Conservation (phyloP, 2,888 invertebrate species). For the Noctua pronuba region DNA sequence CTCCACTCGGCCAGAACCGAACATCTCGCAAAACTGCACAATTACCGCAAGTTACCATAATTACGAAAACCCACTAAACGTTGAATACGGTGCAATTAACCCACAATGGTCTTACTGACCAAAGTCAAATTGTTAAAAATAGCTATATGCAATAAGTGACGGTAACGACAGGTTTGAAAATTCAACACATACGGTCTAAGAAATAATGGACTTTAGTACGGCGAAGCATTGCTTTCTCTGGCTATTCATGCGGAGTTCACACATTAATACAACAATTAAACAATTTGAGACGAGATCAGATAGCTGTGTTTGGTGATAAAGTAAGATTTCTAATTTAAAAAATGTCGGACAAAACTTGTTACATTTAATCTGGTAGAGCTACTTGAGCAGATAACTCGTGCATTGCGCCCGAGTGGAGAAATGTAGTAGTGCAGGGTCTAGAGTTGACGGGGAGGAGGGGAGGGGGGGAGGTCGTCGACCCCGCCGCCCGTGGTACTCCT, state of each 20-base stretch:
- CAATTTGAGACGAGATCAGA: constrained; percentile 65
- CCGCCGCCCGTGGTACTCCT: constrained; percentile 86
- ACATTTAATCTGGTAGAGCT: constrained; percentile 72
- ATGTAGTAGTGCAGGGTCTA: constrained; percentile 83
- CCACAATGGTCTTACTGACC: constrained; percentile 42
- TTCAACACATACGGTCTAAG: constrained; percentile 40
- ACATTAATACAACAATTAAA: constrained; percentile 72
- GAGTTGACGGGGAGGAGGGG: constrained; percentile 66
- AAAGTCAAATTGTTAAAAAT: constrained; percentile 36
- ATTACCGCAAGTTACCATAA: constrained; percentile 36
- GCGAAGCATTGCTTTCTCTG: constrained; percentile 74
- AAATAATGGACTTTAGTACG: constrained; percentile 63
- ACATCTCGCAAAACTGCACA: constrained; percentile 41
- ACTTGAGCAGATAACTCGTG: constrained; percentile 74
- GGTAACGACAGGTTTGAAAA: constrained; percentile 47
- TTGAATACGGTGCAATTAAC: constrained; percentile 29
- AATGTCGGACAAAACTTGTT: constrained; percentile 68
- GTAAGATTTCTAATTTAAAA: constrained; percentile 72
- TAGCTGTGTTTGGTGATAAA: constrained; percentile 60
- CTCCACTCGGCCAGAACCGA: constrained; percentile 35
- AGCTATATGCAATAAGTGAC: constrained; percentile 26
- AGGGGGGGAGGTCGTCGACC: constrained; percentile 82
- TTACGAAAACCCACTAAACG: constrained; percentile 43
- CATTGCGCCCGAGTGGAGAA: constrained; percentile 81
- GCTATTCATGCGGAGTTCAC: constrained; percentile 73